Base-by-base conservation (phyloP, 2,113 vertebrate genomes). In the Cyprinodon variegatus region DNA sequence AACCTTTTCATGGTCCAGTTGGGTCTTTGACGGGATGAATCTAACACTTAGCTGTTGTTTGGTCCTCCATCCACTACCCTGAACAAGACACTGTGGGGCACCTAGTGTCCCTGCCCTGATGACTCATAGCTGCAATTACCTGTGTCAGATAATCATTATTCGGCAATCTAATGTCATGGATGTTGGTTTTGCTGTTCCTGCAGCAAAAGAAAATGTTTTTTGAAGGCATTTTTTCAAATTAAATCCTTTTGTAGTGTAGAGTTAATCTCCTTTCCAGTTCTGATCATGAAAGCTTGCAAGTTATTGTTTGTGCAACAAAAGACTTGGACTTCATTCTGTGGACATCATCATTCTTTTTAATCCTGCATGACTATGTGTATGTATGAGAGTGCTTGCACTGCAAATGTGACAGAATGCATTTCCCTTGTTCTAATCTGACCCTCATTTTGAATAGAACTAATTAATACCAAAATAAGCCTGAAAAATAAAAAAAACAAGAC, bases 41-140 rank as follows among this genome's bases (percentile, higher is more conserved):
- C 70, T 77, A 65, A 61, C 22, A 70, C 36, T 73, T 59, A 61
- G 57, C 40, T 57, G 62, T 61, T 61, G 68, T 86, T 81, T 76
- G 36, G 38, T 14, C 29, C 43, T 1, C 11, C 43, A 3, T 11
- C 13, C 40, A n/a, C 45, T 48, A 39, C 41, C 41, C 29, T 29
- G 29, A 29, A 29, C 29, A 29, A 29, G 29, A 40, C 61, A 22
- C 64, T 3, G 36, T 37, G 17, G 61, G 61, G 37, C 61, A 62
- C 61, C n/a, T 12, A 15, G 37, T 37, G 29, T 37, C 14, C 61
- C 11, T n/a, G 38, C 12, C 60, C 36, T 65, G 62, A 41, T 41
- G 63, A 41, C 41, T 43, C 40, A 65, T 1, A 0, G 61, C 29
- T 41, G 11, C 7, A 38, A 20, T 11, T 3, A 4, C 36, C 29